Base-by-base conservation (phyloP, 2,113 vertebrate genomes). In the Rhegmatorhina hoffmannsi region DNA sequence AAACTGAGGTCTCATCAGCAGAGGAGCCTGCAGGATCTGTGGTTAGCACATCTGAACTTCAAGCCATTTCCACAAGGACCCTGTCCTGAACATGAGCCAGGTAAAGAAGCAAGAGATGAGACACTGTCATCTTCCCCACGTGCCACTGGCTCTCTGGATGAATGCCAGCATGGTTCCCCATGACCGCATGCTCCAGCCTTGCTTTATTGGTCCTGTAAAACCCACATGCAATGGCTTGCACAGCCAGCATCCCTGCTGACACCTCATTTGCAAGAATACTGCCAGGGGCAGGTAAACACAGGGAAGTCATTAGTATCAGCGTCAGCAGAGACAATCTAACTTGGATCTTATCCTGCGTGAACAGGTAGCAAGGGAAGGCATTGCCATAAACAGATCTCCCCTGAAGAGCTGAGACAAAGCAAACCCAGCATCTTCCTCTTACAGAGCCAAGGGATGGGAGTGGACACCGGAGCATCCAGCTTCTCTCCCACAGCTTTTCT, bases 241-340 rank as follows among this genome's bases (percentile, higher is more conserved):
- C 1, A 1, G 10, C 55, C 94, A 87, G 92, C 86, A 81, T 24
- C 74, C 86, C 95, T 84, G 92, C 91, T 78, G 94, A 77, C 52
- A 33, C 53, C 77, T 94, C 68, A 14, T 72, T 72, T 84, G 89
- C 80, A 90, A 89, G 59, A 92, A 33, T 56, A 50, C 50, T 80
- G 83, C 92, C 7, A 1, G 66, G 66, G 84, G 77, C 92, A 92
- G 66, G 87, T 69, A 84, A 95, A 91, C 87, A 87, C 56, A 69
- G 80, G 55, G n/a, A 14, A 69, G 29, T 81, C 63, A 43, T 86
- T 68, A 90, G 63, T 6, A 52, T 15, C 85, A 67, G 73, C 11
- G 4, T 66, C 74, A 81, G 77, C 3, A 5, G 17, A 69, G 70
- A 70, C 34, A 8, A 4, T 17, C 92, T 34, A 14, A 58, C 64